Conservation (phyloP, 2,113 vertebrate species). For the Bos indicus region DNA sequence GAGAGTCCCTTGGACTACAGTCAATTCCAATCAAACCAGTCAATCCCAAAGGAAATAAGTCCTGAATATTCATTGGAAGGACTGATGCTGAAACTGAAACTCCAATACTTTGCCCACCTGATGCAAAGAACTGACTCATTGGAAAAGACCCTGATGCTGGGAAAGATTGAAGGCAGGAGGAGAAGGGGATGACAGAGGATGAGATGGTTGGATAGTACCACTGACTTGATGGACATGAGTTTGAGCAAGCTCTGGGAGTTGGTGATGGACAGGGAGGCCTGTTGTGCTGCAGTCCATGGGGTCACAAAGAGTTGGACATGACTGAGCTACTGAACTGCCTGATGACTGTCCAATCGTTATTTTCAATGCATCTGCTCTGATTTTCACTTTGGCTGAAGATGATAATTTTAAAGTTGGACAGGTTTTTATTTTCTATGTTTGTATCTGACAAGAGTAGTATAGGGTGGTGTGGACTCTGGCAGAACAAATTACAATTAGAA, state of each 20-base stretch:
- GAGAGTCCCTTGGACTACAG: background rate
- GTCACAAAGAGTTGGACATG: background rate
- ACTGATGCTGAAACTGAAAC: background rate
- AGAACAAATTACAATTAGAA: conserved; percentile 8
- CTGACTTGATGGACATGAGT: background rate
- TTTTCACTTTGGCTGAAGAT: background rate
- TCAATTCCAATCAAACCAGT: background rate
- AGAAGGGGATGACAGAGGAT: background rate
- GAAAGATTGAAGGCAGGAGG: background rate
- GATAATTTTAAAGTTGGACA: background rate
- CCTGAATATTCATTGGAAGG: background rate
- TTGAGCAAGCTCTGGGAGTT: background rate
- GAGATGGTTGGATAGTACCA: background rate
- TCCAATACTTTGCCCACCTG: background rate
- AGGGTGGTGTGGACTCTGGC: background rate
- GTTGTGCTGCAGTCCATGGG: background rate
- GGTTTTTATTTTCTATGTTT: background rate
- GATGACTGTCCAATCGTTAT: background rate
- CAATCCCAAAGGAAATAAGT: background rate
- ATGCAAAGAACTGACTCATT: background rate
- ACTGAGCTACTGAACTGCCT: background rate
- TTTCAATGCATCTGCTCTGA: background rate
- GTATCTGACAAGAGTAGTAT: background rate
- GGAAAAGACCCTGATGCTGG: background rate
- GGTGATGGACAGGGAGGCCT: background rate